Evolutionary conservation across 2,888 invertebrate genomes (phyloP).

Genomic region (Melanchra persicariae): DNA sequence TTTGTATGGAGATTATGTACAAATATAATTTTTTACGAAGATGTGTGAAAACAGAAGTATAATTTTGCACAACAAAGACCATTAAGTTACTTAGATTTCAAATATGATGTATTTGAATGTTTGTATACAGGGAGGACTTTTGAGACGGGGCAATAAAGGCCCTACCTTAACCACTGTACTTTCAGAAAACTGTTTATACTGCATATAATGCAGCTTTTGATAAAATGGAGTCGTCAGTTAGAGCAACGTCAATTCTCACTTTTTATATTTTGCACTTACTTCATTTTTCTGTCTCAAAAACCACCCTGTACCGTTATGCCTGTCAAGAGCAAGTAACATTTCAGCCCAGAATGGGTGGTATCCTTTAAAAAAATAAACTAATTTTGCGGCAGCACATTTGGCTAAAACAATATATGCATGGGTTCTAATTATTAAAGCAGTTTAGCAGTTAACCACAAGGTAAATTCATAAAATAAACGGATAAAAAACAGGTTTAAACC

Average conservation of each 20-base stretch:
- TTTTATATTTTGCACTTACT: neutral
- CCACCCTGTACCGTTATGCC: neutral
- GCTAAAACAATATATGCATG: neutral
- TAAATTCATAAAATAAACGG: neutral
- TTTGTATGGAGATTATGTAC: neutral
- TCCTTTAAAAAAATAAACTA: neutral
- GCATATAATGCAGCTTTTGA: no score
- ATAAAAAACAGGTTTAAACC: neutral
- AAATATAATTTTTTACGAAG: neutral
- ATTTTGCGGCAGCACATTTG: neutral
- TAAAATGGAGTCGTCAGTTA: no score
- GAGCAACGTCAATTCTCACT: no score
- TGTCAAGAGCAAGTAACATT: neutral
- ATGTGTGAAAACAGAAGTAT: neutral
- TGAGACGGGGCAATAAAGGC: no score
- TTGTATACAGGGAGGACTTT: neutral
- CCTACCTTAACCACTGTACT: no score
- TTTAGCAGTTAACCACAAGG: neutral
- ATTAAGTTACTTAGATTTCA: neutral
- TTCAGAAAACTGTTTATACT: no score
- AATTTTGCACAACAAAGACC: neutral
- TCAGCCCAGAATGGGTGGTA: neutral
- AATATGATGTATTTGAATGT: neutral
- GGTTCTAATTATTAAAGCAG: conserved; percentile 1
- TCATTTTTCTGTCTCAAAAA: neutral